These are phyloP conservation scores for Siniperca obscura DNA, from an alignment of 2,797 vertebrate genomes.

Conservation along the genomic window DNA sequence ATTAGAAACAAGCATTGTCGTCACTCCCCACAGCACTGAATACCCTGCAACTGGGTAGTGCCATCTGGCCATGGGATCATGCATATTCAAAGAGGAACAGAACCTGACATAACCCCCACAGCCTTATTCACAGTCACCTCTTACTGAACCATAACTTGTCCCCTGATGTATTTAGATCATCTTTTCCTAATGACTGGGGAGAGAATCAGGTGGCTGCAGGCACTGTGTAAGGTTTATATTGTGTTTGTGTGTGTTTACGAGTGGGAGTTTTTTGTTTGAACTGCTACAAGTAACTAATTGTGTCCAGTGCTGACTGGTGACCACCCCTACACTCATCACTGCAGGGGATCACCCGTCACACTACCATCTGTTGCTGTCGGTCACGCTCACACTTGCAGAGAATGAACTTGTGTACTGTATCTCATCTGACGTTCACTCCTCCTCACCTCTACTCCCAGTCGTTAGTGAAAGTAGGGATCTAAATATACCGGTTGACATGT, in stretches of 20 bases:
- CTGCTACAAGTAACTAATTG: conserved; percentile 29
- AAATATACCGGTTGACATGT: conserved; percentile 40
- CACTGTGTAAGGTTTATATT: neutral
- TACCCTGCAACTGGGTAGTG: conserved; percentile 7
- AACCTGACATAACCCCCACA: conserved; percentile 39
- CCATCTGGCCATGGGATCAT: conserved; percentile 61
- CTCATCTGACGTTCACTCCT: conserved; percentile 43
- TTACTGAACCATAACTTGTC: conserved; percentile 36
- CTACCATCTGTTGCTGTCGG: conserved; percentile 65
- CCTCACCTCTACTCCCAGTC: conserved; percentile 26
- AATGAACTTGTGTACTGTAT: conserved; percentile 9
- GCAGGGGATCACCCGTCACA: conserved; percentile 27
- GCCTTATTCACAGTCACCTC: conserved; percentile 27
- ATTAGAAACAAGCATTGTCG: conserved; percentile 25
- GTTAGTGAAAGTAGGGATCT: conserved; percentile 18
- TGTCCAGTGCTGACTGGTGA: conserved; percentile 41
- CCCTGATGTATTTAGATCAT: conserved; percentile 22
- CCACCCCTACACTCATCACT: conserved; percentile 27
- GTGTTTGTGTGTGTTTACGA: neutral
- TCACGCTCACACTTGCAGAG: conserved; percentile 22
- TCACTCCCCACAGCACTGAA: conserved; percentile 24
- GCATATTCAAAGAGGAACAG: conserved; percentile 46
- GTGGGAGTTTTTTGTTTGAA: conserved; percentile 6
- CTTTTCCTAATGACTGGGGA: conserved; percentile 4
- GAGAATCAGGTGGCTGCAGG: conserved; percentile 1